Base-by-base conservation (phyloP, 2,113 vertebrate species). In the Nycticorax nycticorax region DNA sequence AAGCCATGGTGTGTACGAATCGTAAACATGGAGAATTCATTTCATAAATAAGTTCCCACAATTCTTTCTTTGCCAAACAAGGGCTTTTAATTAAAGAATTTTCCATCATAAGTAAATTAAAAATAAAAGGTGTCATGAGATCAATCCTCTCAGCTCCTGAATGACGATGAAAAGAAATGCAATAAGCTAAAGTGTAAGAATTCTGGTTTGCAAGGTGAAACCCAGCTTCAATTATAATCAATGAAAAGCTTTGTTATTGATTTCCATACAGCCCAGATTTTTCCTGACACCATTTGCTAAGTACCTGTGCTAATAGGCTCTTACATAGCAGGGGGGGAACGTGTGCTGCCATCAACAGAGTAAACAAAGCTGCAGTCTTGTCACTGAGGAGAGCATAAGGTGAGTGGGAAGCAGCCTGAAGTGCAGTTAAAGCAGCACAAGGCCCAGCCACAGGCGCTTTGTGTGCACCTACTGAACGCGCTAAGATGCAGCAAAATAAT, bases 191-290 rank as follows among this genome's bases (percentile, higher is more conserved):
- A 88, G 78, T 19, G 26, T 77, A 90, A 88, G 76, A 78, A 85
- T 80, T 78, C 57, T 60, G 15, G 6, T 85, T 92, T 91, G 80
- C 73, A 68, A n/a, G 6, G 6, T 53, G 80, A 93, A 93, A 95
- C 74, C 24, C 41, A 66, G 27, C 48, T 83, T 88, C 60, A 52
- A 47, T 52, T 86, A 26, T n/a, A 48, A 78, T 60, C 19, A 23
- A 75, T 92, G 72, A 43, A 91, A 91, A 78, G 79, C 86, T 96
- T 82, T 92, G 37, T 43, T 85, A 87, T 77, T 52, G 90, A 93
- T 95, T 95, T 92, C 72, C 37, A 33, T 52, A 50, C 28, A 2
- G 3, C 52, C 23, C 17, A 27, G 60, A 23, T 72, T 92, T 95
- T 78, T 81, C 52, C 85, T 64, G 39, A 82, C 69, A 69, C 30